phyloP scores from a whole-genome alignment of 2,797 vertebrate genomes.

The Brachymystax lenok region DNA sequence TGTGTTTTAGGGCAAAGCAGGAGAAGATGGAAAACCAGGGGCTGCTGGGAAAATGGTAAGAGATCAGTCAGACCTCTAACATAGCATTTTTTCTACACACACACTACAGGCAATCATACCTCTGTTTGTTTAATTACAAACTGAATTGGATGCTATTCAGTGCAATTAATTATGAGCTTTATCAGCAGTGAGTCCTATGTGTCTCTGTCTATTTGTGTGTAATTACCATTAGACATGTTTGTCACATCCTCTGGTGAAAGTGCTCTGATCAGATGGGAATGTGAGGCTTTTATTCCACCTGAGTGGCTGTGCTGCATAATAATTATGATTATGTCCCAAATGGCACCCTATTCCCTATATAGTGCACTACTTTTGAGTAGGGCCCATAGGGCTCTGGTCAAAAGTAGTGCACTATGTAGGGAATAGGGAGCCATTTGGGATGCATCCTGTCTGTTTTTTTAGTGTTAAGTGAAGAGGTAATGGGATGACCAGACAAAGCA shows the following conservation, averaged over 20 bases:
- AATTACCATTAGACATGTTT: constrained; percentile 17
- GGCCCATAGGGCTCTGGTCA: neutral
- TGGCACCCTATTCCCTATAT: neutral
- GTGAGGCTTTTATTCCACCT: neutral
- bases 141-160: neutral
- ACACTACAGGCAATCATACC: neutral
- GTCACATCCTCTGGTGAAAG: constrained; percentile 26
- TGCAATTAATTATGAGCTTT: neutral
- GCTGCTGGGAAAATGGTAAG: constrained; percentile 84
- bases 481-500: neutral
- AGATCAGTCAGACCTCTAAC: neutral
- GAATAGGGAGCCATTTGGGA: neutral
- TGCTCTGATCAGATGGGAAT: constrained; percentile 29
- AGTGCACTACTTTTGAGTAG: neutral
- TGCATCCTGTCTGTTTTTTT: neutral
- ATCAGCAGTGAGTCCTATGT: neutral
- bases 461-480: constrained; percentile 37
- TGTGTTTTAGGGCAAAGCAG: constrained; percentile 84
- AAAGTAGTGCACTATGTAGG: neutral
- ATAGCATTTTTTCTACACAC: neutral
- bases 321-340: neutral
- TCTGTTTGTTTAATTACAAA: neutral
- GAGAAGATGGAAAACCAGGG: constrained; percentile 87
- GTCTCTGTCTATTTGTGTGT: neutral
- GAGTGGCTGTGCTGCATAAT: neutral